phyloP scores from a whole-genome alignment of 2,888 invertebrate species.

The Meiosimyza platycephala region DNA sequence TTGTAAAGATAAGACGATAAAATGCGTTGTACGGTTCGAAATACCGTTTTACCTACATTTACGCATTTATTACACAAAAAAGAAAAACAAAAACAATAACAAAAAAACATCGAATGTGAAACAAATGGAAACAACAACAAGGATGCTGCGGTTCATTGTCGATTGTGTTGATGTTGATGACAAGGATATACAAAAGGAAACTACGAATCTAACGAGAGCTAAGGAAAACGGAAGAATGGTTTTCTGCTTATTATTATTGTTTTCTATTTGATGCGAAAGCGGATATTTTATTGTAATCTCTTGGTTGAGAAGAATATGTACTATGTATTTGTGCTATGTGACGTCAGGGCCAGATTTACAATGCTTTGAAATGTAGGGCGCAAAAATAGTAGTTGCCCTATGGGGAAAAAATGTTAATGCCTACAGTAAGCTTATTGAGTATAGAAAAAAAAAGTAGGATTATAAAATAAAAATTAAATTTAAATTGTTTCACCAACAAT shows the following conservation, averaged over 20 bases:
- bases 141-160: background rate
- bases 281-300: conserved; percentile 5
- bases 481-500: no score
- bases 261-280: conserved; percentile 7
- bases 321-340: no score
- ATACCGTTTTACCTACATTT: background rate
- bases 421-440: no score
- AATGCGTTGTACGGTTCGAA: background rate
- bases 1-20: background rate
- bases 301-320: background rate
- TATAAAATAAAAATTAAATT: no score
- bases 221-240: background rate
- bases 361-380: no score
- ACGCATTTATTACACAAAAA: no score
- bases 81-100: background rate
- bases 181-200: conserved; percentile 9
- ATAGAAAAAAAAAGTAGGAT: no score
- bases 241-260: conserved; percentile 5
- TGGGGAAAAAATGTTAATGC: no score
- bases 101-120: background rate
- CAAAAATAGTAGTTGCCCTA: no score
- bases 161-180: conserved; percentile 4
- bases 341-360: no score
- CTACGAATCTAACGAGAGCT: background rate
- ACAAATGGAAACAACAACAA: conserved; percentile 4